Evolutionary conservation across 2,113 vertebrate species (phyloP), one percentile per base, ranked within the genome.

Genomic region (Smithornis capensis): DNA sequence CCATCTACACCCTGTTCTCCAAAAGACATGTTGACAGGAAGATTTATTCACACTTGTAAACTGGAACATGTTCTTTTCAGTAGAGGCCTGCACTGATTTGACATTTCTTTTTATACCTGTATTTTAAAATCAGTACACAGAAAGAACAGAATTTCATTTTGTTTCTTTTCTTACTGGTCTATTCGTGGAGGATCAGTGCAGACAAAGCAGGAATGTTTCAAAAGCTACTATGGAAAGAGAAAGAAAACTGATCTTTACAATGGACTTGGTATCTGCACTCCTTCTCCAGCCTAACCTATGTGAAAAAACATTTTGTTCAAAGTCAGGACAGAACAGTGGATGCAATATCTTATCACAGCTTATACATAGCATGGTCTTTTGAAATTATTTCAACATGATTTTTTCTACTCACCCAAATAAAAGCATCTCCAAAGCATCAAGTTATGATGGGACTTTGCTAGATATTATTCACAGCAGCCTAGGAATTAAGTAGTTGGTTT

Each of bases 141-240:
- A 83, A 76, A 80, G 45, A 83, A 71, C 12, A 67, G 0, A 19
- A 23, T 55, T 85, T 55, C 25, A 33, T 42, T 85, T 57, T 52
- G 42, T 75, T 90, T 76, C 55, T 55, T 80, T 68, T 63, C 81
- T 82, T 64, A 64, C 38, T n/a, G 13, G 42, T 50, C 83, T 49
- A 12, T 9, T 55, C 69, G 63, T 65, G 5, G 7, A 85, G 53
- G 37, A 85, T 84, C 81, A 52, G 59, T 17, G 15, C 3, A 92
- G 50, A 52, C 44, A 87, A n/a, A 94, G 68, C 44, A 90, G 83
- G 92, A 90, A 80, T 86, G 71, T 90, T 94, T 89, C 80, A 89
- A 94, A 87, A 92, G 24, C 76, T 35, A 59, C 17, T 19, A 59
- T 93, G 38, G 38, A 33, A 75, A 22, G 68, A 78, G 74, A 38